phyloP scores from a whole-genome alignment of 2,113 vertebrate species.

The Helogale parvula region DNA sequence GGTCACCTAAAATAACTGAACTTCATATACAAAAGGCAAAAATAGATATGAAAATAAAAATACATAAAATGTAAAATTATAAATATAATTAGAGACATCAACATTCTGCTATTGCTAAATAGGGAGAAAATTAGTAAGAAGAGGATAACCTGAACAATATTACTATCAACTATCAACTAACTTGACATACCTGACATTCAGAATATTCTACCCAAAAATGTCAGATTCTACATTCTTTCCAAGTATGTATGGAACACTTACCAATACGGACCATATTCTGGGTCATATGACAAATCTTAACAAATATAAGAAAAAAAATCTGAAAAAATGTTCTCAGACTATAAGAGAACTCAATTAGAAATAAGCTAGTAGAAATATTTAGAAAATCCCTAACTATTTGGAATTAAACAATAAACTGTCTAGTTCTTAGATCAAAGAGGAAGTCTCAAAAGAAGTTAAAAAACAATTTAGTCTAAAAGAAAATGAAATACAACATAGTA shows the following conservation, averaged over 20 bases:
- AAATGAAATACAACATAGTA: not conserved
- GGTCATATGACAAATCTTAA: not conserved
- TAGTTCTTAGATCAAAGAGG: not conserved
- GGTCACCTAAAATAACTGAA: not conserved
- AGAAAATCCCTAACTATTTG: not conserved
- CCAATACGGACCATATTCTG: not conserved
- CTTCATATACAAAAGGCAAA: not conserved
- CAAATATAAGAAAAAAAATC: not conserved
- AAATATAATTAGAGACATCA: not conserved
- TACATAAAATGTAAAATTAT: not conserved
- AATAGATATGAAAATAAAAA: not conserved
- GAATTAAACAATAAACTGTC: not conserved
- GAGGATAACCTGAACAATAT: not conserved
- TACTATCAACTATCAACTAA: not conserved
- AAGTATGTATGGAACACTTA: not conserved
- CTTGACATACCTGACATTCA: not conserved
- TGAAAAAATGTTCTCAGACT: not conserved
- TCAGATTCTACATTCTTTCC: not conserved
- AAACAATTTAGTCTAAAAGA: not conserved
- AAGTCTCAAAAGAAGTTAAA: not conserved
- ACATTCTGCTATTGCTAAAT: not conserved
- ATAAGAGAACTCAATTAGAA: not conserved
- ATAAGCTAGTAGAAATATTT: not conserved
- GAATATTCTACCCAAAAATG: not conserved
- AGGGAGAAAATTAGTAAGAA: not conserved